Percentiles rank a stretch among this genome's conserved stretches.
phyloP scores from a whole-genome alignment of 1,140 invertebrate species.

The Leptonema lineaticorne region DNA sequence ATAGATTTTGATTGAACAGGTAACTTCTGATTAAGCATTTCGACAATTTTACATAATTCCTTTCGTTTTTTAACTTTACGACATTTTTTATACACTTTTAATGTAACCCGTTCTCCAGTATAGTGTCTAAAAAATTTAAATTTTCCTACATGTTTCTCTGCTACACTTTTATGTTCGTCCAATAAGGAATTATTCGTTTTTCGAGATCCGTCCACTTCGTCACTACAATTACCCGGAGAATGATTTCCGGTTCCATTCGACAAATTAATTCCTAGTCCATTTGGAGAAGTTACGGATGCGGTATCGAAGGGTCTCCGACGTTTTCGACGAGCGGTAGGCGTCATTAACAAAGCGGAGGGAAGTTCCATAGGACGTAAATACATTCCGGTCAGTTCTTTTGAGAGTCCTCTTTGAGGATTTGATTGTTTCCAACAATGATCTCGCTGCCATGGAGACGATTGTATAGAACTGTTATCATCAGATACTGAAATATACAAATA shows the following conservation, averaged over 20 bases:
- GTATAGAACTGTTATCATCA: slow-evolving; percentile 84
- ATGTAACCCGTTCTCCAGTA: slow-evolving; percentile 54
- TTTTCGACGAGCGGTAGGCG: slow-evolving; percentile 54
- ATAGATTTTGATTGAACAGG: slow-evolving; percentile 50
- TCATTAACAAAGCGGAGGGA: slow-evolving; percentile 48
- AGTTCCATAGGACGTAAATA: slow-evolving; percentile 64
- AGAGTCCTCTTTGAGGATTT: slow-evolving; percentile 68
- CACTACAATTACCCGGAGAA: slow-evolving; percentile 43
- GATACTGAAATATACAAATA: slow-evolving; percentile 76
- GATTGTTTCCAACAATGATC: slow-evolving; percentile 86
- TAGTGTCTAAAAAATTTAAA: slow-evolving; percentile 54
- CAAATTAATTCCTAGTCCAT: slow-evolving; percentile 37
- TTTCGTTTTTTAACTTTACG: slow-evolving; percentile 47
- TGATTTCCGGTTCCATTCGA: slow-evolving; percentile 45
- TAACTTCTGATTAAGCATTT: slow-evolving; percentile 53
- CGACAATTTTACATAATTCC: slow-evolving; percentile 51
- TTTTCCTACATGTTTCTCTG: slow-evolving; percentile 51
- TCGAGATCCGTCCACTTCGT: slow-evolving; percentile 47
- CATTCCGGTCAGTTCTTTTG: slow-evolving; percentile 71
- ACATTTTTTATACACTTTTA: slow-evolving; percentile 54
- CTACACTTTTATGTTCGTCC: slow-evolving; percentile 41
- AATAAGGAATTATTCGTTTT: slow-evolving; percentile 40
- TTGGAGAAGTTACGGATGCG: slow-evolving; percentile 44
- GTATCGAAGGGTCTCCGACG: slow-evolving; percentile 61
- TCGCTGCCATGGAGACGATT: slow-evolving; percentile 84